These are phyloP conservation scores for Neoarius graeffei DNA, from an alignment of 2,113 vertebrate genomes.

Conservation along the genomic window DNA sequence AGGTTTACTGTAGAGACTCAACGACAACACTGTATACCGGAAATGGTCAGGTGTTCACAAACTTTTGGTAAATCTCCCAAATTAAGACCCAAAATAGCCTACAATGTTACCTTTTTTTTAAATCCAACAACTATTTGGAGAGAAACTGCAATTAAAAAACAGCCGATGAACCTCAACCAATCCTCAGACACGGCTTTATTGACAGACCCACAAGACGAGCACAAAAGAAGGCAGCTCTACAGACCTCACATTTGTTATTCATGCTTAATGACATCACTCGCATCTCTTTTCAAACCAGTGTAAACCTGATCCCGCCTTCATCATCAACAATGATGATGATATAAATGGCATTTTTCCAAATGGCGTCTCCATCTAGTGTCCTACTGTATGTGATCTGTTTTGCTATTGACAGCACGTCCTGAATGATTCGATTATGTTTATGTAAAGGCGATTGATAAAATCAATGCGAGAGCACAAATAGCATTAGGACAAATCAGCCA, in stretches of 20 bases:
- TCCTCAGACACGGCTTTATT: slow-evolving; percentile 67
- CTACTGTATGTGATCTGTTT: not conserved
- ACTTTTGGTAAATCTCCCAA: not conserved
- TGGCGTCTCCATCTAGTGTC: not conserved
- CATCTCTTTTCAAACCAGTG: slow-evolving; percentile 30
- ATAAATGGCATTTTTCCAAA: not conserved
- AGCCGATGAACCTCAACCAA: not conserved
- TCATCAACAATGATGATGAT: not conserved
- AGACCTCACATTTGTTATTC: slow-evolving; percentile 74
- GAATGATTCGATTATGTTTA: slow-evolving; percentile 1
- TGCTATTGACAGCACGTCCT: slow-evolving; percentile 9
- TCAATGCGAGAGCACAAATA: slow-evolving; percentile 8
- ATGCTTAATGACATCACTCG: slow-evolving; percentile 65
- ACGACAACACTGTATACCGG: too few relatives aligned
- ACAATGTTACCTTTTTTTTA: not conserved
- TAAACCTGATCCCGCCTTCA: slow-evolving; percentile 24
- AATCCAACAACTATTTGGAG: not conserved
- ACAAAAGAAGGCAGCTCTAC: slow-evolving; percentile 64
- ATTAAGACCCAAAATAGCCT: not conserved
- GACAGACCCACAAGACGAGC: slow-evolving; percentile 52
- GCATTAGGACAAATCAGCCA: slow-evolving; percentile 27
- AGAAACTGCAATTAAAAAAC: not conserved
- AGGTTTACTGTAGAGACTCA: too few relatives aligned
- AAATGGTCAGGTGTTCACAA: not conserved
- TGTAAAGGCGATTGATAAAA: slow-evolving; percentile 12